Percentiles rank a stretch among this genome's conserved stretches.
phyloP scores from a whole-genome alignment of 2,113 vertebrate genomes.

The Fulica atra region DNA sequence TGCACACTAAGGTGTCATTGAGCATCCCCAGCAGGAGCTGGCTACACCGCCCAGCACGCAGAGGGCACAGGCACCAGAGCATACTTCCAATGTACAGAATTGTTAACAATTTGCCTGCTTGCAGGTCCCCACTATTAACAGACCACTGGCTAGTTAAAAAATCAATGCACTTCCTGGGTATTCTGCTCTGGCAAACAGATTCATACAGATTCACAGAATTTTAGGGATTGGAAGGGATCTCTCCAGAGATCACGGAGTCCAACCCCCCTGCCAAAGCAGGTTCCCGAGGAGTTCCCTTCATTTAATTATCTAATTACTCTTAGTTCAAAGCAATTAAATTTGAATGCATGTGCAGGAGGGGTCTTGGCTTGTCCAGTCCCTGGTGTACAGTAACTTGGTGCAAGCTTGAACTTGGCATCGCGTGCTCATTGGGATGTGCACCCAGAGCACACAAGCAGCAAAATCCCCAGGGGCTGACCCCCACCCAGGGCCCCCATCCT shows the following conservation, averaged over 20 bases:
- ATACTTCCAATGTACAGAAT: neutral
- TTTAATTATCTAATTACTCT: slow-evolving; percentile 40
- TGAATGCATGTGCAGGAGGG: neutral
- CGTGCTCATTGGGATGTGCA: neutral
- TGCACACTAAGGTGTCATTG: neutral
- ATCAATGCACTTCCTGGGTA: neutral
- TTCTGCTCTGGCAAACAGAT: neutral
- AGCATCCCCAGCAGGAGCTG: neutral
- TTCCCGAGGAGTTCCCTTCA: neutral
- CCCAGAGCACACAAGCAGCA: neutral
- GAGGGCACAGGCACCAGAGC: neutral
- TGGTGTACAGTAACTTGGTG: neutral
- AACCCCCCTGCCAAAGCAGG: too few relatives aligned
- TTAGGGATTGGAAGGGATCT: too few relatives aligned
- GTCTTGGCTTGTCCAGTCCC: neutral
- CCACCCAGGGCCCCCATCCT: neutral
- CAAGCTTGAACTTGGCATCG: neutral
- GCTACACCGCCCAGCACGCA: neutral
- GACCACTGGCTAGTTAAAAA: neutral
- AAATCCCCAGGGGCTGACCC: neutral
- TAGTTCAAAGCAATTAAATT: slow-evolving; percentile 14
- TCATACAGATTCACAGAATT: too few relatives aligned
- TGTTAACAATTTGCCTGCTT: neutral
- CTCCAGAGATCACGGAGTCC: too few relatives aligned
- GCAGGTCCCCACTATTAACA: neutral